phyloP scores from a whole-genome alignment of 2,888 invertebrate genomes.

The Polietes domitor region DNA sequence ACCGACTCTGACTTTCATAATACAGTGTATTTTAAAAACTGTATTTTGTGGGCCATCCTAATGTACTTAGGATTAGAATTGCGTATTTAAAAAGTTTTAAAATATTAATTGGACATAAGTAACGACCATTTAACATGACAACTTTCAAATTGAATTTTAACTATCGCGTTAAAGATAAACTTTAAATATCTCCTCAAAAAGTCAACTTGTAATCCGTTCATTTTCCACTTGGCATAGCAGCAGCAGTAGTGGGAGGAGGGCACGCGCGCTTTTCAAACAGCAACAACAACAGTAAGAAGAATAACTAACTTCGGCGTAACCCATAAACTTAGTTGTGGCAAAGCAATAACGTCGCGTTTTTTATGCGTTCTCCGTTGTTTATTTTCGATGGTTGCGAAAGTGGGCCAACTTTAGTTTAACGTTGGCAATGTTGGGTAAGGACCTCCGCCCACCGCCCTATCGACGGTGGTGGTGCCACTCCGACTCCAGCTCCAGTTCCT shows the following conservation, averaged over 20 bases:
- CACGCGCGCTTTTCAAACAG: too few relatives aligned
- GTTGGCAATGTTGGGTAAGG: background rate
- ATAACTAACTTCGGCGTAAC: conserved; percentile 3
- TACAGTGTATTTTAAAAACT: too few relatives aligned
- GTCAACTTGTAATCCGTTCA: background rate
- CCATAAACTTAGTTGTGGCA: conserved; percentile 24
- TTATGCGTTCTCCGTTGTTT: conserved; percentile 26
- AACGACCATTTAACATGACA: too few relatives aligned
- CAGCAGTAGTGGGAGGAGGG: background rate
- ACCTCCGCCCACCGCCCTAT: background rate
- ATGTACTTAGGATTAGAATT: too few relatives aligned
- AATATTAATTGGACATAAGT: too few relatives aligned
- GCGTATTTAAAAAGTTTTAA: too few relatives aligned
- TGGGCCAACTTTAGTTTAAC: background rate
- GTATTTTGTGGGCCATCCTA: too few relatives aligned
- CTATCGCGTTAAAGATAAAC: too few relatives aligned
- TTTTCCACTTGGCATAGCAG: background rate
- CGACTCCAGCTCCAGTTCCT: conserved; percentile 62
- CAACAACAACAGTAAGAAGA: background rate
- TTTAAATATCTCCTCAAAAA: background rate
- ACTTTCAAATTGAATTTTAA: too few relatives aligned
- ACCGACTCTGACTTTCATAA: too few relatives aligned
- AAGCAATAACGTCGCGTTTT: conserved; percentile 8
- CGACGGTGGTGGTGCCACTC: too few relatives aligned
- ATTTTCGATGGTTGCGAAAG: background rate